Percentiles rank a stretch among this genome's conserved stretches.
Evolutionary conservation across 2,888 invertebrate species (phyloP).

Genomic region (Arenicola marina): DNA sequence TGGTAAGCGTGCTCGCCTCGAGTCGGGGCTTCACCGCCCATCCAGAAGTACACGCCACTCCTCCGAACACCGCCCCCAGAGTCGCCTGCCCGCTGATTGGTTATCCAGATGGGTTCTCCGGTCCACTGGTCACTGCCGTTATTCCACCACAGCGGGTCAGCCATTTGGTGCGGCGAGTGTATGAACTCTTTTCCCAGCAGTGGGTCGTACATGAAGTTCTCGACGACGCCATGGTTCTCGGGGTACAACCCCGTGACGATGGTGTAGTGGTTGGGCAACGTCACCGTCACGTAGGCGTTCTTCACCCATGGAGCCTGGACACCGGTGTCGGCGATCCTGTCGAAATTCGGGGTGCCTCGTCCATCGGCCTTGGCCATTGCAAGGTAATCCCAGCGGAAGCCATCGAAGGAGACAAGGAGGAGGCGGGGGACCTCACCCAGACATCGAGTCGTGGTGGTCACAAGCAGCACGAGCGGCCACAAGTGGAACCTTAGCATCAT

Average conservation of each 20-base stretch:
- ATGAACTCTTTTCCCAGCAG: slow-evolving; percentile 8
- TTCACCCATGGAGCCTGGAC: slow-evolving; percentile 64
- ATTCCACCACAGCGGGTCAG: slow-evolving; percentile 64
- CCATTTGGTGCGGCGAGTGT: not conserved
- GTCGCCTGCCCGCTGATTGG: slow-evolving; percentile 65
- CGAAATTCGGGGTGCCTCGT: slow-evolving; percentile 67
- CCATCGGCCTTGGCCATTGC: slow-evolving; percentile 50
- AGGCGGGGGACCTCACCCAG: too few species aligned
- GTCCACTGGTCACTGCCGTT: slow-evolving; percentile 44
- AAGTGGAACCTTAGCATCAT: too few species aligned
- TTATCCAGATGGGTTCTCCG: slow-evolving; percentile 57
- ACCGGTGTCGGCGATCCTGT: slow-evolving; percentile 66
- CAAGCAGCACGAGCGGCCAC: too few species aligned
- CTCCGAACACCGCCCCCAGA: slow-evolving; percentile 62
- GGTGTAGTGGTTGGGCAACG: slow-evolving; percentile 76
- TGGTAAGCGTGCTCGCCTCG: slow-evolving; percentile 44
- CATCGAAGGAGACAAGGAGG: slow-evolving; percentile 71
- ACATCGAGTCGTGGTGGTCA: too few species aligned
- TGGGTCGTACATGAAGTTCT: slow-evolving; percentile 69
- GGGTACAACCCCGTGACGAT: slow-evolving; percentile 69
- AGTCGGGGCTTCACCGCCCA: slow-evolving; percentile 68
- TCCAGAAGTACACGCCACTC: slow-evolving; percentile 76
- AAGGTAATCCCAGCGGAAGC: slow-evolving; percentile 73
- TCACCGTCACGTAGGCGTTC: slow-evolving; percentile 67
- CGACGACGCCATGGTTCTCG: slow-evolving; percentile 74